Evolutionary conservation across 92 coral and sea anemone species (phyloP).

Genomic region (Montipora capitata): DNA sequence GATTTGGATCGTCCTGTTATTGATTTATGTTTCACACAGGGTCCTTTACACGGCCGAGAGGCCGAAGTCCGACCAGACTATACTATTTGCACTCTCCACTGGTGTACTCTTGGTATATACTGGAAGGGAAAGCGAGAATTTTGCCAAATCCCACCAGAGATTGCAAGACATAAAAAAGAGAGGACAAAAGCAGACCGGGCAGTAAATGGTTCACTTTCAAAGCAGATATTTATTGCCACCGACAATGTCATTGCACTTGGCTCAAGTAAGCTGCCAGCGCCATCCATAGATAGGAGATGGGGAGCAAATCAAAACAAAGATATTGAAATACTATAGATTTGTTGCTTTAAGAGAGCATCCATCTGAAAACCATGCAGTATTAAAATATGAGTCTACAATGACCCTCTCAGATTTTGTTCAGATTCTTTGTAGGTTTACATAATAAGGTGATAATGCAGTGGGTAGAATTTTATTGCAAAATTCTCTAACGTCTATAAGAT

Average conservation of each 20-base stretch:
- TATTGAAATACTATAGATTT: neutral
- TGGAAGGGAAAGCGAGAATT: constrained; percentile 11
- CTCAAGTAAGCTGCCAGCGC: constrained; percentile 8
- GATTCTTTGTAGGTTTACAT: neutral
- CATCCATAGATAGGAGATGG: neutral
- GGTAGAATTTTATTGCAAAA: constrained; percentile 12
- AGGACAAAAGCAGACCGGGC: neutral
- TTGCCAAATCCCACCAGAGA: constrained; percentile 11
- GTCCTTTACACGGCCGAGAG: too few relatives aligned
- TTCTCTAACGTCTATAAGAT: neutral
- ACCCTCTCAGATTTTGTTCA: neutral
- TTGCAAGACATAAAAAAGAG: neutral
- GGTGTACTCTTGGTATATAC: constrained; percentile 4
- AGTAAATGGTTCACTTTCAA: neutral
- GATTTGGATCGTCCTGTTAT: too few relatives aligned
- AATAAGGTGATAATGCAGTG: neutral
- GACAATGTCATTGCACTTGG: neutral
- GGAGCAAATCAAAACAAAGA: neutral
- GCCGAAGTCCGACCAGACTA: neutral
- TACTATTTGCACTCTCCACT: neutral
- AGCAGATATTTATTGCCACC: neutral
- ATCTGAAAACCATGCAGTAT: too few relatives aligned
- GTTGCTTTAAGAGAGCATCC: neutral
- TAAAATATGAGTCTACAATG: neutral
- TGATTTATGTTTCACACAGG: too few relatives aligned